Base-by-base conservation (phyloP, 2,797 vertebrate genomes). In the Orientallactaga sibirica region DNA sequence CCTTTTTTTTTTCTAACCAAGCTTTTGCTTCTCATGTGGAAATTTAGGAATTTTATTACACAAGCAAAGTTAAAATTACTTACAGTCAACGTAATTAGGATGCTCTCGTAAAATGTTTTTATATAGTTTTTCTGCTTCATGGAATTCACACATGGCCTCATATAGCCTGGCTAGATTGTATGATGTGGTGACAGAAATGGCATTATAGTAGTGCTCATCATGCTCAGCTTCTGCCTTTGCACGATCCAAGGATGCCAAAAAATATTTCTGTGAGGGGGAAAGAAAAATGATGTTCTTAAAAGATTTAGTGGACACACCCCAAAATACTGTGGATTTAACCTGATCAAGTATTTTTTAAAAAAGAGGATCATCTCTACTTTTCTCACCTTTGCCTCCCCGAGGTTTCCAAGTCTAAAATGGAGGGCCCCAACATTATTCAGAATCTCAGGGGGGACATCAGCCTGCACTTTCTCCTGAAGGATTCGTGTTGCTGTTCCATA, bases 31-130 rank as follows among this genome's bases (percentile, higher is more conserved):
- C 92, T 92, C 18, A 25, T 85, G 18, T 70, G 18, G 66, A 27
- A 82, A 93, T 74, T 81, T 88, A 68, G 67, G 10, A 80, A 94
- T 91, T 91, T 94, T 74, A 96, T 78, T 79, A 75, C 14, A 87
- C 85, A 73, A 88, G 61, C 79, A 61, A 82, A 89, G 70, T 55
- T 95, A 74, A 81, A 89, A 92, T 93, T 96, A 88, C 99, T 99
- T 98, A 99, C 99, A 99, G 97, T 99, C 99, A 75, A 99, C 99
- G 0, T 99, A 99, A 98, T 99, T 99, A 0, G 99, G 99, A 98
- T 99, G 99, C 92, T 99, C 99, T 94, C 99, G 98, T 97, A 99
- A 97, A 97, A 99, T 99, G 98, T 99, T 99, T 98, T 99, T 99
- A 98, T 99, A 99, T 58, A 99, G 98, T 96, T 99, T 99, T 97